Evolutionary conservation across 2,113 vertebrate species (phyloP), one percentile per base, ranked within the genome.

Genomic region (Tyrannus savana): DNA sequence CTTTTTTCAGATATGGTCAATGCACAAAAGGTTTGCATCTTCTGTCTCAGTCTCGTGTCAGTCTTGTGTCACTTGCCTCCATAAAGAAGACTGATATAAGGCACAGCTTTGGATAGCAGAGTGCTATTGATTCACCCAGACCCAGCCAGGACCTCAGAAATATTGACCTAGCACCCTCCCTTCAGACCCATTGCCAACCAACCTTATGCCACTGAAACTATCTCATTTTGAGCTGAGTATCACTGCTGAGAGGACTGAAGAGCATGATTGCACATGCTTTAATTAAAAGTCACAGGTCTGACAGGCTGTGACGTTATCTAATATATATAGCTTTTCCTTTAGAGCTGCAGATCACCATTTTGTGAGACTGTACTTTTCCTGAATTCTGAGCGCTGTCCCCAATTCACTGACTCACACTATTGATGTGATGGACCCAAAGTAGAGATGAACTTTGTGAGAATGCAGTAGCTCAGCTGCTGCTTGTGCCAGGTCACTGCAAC

Each of bases 261-360:
- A 81, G 64, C 80, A 86, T 58, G 63, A 73, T 50, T 92, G 72
- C 84, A 86, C 73, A 86, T 62, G 46, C 55, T 89, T 97, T 95
- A 86, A 95, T 93, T 95, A 81, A 95, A 95, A 80, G 83, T 89
- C 80, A 33, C 62, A 67, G 56, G 42, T 96, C 50, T 95, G 76
- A 92, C 75, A 89, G 56, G 41, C 69, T 84, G 78, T 92, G 92
- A 90, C 0, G 1, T 75, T 90, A 81, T 72, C 72, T 89, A 67
- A 75, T 71, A 74, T 71, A 74, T 33, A 58, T 18, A 85, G 47
- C 73, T 87, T 91, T 93, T 87, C 41, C 39, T 79, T 91, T 56
- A 47, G 71, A 85, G 49, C 52, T 74, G 39, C 75, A 86, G 46
- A 71, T 86, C 21, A 83, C 64, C 0, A 3, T 81, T 90, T 67